phyloP scores from a whole-genome alignment of 2,888 invertebrate genomes.

The Selenia dentaria region DNA sequence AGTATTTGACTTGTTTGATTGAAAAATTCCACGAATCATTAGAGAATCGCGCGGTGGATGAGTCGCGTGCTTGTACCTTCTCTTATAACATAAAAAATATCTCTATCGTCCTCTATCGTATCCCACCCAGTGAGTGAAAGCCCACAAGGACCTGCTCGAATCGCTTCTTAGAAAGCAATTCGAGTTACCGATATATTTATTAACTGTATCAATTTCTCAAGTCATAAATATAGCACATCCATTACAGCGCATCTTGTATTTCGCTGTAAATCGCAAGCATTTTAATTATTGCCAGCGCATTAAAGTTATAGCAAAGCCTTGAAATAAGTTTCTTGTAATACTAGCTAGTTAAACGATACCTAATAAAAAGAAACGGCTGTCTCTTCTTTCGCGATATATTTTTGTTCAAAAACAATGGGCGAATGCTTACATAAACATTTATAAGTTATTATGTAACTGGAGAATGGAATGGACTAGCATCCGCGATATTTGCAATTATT shows the following conservation, averaged over 20 bases:
- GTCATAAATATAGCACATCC: constrained; percentile 54
- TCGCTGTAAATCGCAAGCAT: constrained; percentile 49
- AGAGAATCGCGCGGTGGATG: too few species aligned
- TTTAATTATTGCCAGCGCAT: constrained; percentile 55
- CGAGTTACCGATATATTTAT: constrained; percentile 75
- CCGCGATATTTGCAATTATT: constrained; percentile 13
- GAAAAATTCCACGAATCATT: too few species aligned
- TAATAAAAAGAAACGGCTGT: constrained; percentile 30
- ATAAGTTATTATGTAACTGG: constrained; percentile 20
- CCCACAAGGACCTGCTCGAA: constrained; percentile 9
- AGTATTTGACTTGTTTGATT: too few species aligned
- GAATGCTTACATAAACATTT: constrained; percentile 15
- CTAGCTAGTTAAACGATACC: constrained; percentile 30
- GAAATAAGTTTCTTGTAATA: constrained; percentile 32
- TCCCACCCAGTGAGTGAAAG: constrained; percentile 11
- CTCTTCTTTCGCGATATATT: constrained; percentile 16
- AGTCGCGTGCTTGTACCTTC: too few species aligned
- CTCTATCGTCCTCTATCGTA: not conserved
- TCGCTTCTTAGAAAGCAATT: constrained; percentile 73
- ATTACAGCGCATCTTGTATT: constrained; percentile 50
- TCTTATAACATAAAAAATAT: too few species aligned
- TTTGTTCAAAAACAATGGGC: constrained; percentile 19
- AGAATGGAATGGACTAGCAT: constrained; percentile 14
- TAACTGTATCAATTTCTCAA: constrained; percentile 72
- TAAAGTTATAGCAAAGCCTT: constrained; percentile 36